Conservation (phyloP, 2,113 vertebrate species). For the Orycteropus afer region DNA sequence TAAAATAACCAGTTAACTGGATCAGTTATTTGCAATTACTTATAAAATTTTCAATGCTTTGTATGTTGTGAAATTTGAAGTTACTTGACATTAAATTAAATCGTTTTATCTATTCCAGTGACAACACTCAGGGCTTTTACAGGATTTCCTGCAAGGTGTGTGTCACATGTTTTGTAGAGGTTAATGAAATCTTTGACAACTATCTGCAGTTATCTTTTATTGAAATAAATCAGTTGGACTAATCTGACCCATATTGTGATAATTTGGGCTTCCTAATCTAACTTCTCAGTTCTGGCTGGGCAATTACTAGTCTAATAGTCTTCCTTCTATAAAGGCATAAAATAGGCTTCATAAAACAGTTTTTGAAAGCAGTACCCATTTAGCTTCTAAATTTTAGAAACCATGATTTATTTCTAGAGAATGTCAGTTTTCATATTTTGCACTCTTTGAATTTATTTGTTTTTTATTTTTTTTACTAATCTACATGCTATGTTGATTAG, state of each 20-base stretch:
- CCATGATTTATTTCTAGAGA: neutral
- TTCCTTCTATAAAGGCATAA: neutral
- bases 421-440: neutral
- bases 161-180: neutral
- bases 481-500: neutral
- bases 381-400: neutral
- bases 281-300: neutral
- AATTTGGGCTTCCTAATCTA: neutral
- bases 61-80: neutral
- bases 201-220: neutral
- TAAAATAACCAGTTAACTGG: neutral
- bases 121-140: neutral
- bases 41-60: neutral
- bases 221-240: neutral
- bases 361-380: neutral
- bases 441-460: neutral
- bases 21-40: conserved; percentile 14
- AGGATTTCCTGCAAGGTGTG: neutral
- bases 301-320: neutral
- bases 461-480: neutral
- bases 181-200: neutral
- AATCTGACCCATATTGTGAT: neutral
- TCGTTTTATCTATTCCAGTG: neutral
- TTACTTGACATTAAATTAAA: neutral
- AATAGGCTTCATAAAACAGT: neutral